Evolutionary conservation across 2,113 vertebrate genomes (phyloP).

Genomic region (Tauraco erythrolophus): DNA sequence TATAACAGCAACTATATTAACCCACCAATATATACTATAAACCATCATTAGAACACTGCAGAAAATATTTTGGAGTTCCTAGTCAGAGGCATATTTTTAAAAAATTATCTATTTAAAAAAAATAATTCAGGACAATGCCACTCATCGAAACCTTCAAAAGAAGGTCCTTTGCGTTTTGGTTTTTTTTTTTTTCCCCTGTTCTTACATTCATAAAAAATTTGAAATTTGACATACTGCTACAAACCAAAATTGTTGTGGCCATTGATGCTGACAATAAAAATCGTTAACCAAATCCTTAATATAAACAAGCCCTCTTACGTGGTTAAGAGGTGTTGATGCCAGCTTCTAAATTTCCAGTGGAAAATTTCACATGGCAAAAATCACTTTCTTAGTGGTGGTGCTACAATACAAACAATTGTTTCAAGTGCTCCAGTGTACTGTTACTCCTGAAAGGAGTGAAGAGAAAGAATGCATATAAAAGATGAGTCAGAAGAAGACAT

Average conservation of each 20-base stretch:
- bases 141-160: background rate
- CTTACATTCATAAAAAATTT: background rate
- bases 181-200: too few species aligned
- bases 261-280: background rate
- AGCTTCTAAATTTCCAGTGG: background rate
- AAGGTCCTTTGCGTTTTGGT: rapidly evolving
- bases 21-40: background rate
- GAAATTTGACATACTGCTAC: background rate
- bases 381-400: background rate
- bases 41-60: background rate
- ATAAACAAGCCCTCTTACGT: background rate
- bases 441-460: background rate
- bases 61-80: background rate
- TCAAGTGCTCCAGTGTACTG: background rate
- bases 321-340: background rate
- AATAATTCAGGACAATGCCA: background rate
- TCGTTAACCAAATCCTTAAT: background rate
- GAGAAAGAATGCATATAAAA: background rate
- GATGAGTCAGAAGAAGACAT: background rate
- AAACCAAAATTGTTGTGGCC: background rate
- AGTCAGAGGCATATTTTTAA: background rate
- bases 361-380: background rate
- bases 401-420: background rate
- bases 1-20: background rate
- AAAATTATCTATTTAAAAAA: too few species aligned